phyloP scores from a whole-genome alignment of 2,797 vertebrate species.

The Pseudocheirus occidentalis region DNA sequence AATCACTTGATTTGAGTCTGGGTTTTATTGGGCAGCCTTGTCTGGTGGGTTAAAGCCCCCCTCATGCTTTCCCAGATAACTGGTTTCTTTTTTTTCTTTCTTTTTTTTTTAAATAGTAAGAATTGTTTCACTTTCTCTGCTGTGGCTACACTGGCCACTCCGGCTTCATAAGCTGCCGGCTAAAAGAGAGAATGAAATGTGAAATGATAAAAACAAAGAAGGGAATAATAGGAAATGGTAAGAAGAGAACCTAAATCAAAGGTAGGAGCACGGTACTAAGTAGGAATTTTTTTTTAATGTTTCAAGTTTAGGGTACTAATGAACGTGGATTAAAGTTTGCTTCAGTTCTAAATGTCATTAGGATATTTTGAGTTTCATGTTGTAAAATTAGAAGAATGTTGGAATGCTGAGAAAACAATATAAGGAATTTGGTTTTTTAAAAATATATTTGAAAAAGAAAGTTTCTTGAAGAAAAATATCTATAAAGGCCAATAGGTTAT shows the following conservation, averaged over 20 bases:
- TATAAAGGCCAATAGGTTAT: conserved; percentile 7
- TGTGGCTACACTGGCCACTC: conserved; percentile 61
- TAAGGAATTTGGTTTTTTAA: neutral
- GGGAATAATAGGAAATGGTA: conserved; percentile 64
- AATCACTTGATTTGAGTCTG: conserved; percentile 75
- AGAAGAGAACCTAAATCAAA: conserved; percentile 74
- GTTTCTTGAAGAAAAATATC: conserved; percentile 3
- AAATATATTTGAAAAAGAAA: neutral
- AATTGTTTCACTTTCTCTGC: conserved; percentile 69
- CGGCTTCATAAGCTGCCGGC: conserved; percentile 65
- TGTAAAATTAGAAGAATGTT: conserved; percentile 33
- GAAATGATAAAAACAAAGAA: conserved; percentile 78
- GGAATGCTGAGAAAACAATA: conserved; percentile 27
- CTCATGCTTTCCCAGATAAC: conserved; percentile 70
- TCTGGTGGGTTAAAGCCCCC: conserved; percentile 72
- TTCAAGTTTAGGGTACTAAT: conserved; percentile 14
- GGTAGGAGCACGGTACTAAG: conserved; percentile 71
- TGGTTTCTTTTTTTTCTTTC: conserved; percentile 69
- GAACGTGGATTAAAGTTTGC: conserved; percentile 1
- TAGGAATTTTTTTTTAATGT: conserved; percentile 34
- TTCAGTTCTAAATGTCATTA: conserved; percentile 15
- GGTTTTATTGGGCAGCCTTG: conserved; percentile 82
- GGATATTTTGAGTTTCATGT: conserved; percentile 28
- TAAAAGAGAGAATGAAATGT: conserved; percentile 77
- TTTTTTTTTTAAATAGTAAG: conserved; percentile 66